Evolutionary conservation across 2,113 vertebrate genomes (phyloP), one percentile per base, ranked within the genome.

Genomic region (Cryptomyrus ogoouensis): DNA sequence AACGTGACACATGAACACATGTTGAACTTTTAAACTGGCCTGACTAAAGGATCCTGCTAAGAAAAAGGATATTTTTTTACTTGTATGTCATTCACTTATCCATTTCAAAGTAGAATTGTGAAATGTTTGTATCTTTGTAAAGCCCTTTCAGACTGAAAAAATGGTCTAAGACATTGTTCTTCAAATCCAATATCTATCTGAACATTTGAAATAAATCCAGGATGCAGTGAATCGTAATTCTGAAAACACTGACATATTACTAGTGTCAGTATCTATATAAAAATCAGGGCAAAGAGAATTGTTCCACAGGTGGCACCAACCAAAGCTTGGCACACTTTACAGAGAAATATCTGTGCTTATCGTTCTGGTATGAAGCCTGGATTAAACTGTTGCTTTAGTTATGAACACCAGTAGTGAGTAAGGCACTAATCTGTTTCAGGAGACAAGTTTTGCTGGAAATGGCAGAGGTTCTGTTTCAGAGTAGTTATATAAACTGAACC

Each of bases 321-420:
- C 92, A 58, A 77, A 62, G 91, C 89, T 91, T 87, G 90, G 84
- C 53, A 80, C n/a, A 66, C 62, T 21, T 56, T n/a, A 49, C 39
- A 77, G 58, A 53, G 15, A 86, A 39, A 47, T 42, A 70, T 87
- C 84, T 50, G 90, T 46, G 77, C 83, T 93, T 56, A 90, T 46
- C 77, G 49, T 93, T 88, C 66, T 46, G 86, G 52, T 83, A 58
- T 90, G 90, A 52, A 39, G 84, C 89, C 47, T 92, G 90, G 88
- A 88, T 62, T 39, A 39, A 12, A 19, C 44, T 49, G 88, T 13
- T 66, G 15, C 66, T 74, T 49, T 12, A 77, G 62, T 77, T 89
- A 66, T 49, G 66, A 50, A 49, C 31, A 50, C 49, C 46, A 3
- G 58, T 44, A 24, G 42, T 15, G 53, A 24, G 17, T 13, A 66